Percentiles rank a stretch among this genome's conserved stretches.
phyloP scores from a whole-genome alignment of 2,113 vertebrate species.

The Scopus umbretta region DNA sequence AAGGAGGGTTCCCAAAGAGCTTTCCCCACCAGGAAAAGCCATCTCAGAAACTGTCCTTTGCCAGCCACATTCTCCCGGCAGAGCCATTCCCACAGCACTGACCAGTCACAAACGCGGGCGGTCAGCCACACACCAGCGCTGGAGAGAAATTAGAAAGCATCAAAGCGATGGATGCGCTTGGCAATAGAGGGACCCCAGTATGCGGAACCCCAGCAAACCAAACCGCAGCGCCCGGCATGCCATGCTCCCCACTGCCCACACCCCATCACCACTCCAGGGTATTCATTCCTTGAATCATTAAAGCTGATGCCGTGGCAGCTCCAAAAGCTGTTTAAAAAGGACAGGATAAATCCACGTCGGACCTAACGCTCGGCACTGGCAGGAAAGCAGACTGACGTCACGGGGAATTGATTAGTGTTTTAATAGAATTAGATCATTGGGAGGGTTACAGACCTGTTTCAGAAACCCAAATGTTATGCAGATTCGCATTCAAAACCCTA shows the following conservation, averaged over 20 bases:
- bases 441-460: constrained; percentile 23
- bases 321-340: background rate
- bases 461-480: constrained; percentile 31
- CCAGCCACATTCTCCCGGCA: background rate
- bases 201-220: background rate
- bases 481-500: background rate
- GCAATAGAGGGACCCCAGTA: background rate
- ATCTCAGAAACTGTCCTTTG: background rate
- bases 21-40: background rate
- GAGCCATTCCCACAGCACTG: background rate
- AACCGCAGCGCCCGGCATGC: background rate
- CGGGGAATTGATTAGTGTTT: constrained; percentile 5
- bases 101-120: fast-evolving
- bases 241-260: background rate
- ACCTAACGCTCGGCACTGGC: background rate
- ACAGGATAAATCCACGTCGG: background rate
- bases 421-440: constrained; percentile 46
- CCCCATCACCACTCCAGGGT: fast-evolving
- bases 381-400: constrained; percentile 11
- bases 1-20: background rate
- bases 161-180: background rate
- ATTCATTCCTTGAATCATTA: background rate
- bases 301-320: background rate
- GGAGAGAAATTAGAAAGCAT: background rate
- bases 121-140: fast-evolving